Conservation (phyloP, 1,140 invertebrate genomes). For the Cryptotermes secundus region DNA sequence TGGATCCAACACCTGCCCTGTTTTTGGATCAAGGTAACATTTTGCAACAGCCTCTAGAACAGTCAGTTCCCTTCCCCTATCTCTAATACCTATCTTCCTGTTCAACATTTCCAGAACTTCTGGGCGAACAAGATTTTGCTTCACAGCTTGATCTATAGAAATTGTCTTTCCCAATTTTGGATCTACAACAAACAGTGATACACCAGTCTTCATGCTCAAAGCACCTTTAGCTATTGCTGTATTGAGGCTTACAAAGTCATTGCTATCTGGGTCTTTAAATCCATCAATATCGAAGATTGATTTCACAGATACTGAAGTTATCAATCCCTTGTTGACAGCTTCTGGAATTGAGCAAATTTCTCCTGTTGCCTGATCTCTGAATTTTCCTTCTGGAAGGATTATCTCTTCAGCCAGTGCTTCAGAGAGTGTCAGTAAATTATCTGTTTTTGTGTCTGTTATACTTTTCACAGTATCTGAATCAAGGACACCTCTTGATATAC, state of each 20-base stretch:
- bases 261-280: slow-evolving; percentile 79
- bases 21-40: slow-evolving; percentile 79
- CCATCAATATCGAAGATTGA: slow-evolving; percentile 91
- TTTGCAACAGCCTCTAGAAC: slow-evolving; percentile 84
- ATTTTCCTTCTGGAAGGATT: slow-evolving; percentile 70
- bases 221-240: slow-evolving; percentile 77
- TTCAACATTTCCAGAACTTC: slow-evolving; percentile 84
- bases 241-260: slow-evolving; percentile 84
- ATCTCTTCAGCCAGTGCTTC: slow-evolving; percentile 80
- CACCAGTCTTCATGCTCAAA: slow-evolving; percentile 71
- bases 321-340: slow-evolving; percentile 68
- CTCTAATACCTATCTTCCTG: slow-evolving; percentile 75
- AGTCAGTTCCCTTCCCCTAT: slow-evolving; percentile 71
- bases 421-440: slow-evolving; percentile 77
- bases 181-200: slow-evolving; percentile 70
- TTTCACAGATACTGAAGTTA: slow-evolving; percentile 83
- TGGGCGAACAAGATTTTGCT: slow-evolving; percentile 58
- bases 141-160: slow-evolving; percentile 56
- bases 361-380: slow-evolving; percentile 68
- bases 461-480: slow-evolving; percentile 81
- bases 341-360: slow-evolving; percentile 67
- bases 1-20: slow-evolving; percentile 80
- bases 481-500: slow-evolving; percentile 79
- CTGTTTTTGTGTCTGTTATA: slow-evolving; percentile 74
- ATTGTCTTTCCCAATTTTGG: slow-evolving; percentile 71